Evolutionary conservation across 23 tunicate species (phyloP), one percentile per base, ranked within the genome.

Genomic region (Styela plicata): DNA sequence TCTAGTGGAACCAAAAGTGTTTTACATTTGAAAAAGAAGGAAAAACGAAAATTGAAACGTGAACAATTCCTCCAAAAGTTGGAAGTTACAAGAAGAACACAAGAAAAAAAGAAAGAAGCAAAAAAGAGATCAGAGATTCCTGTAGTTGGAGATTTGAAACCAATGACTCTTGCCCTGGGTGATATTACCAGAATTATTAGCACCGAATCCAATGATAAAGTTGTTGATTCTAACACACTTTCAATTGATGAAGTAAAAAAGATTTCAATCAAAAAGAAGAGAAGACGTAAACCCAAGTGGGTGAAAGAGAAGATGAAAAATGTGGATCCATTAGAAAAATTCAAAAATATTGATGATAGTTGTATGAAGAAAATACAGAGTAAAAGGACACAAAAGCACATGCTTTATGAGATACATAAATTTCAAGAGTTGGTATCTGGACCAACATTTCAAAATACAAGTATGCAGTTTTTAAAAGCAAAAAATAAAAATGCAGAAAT

Each of bases 61-160:
- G 30, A 76, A 57, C 22, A 76, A 13, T 76, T 76, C 27, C 25
- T 76, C 5, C n/a, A 53, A 76, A 53, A 76, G 44, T 53, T 76
- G 17, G 63, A 76, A 44, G 81, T 44, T 0, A 57, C 52, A 17
- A 76, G 33, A 76, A 65, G 17, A 10, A 27, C 66, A 22, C 0
- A 33, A 23, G 53, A 76, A 29, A 57, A 44, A 0, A 76, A 53
- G 24, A 76, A 53, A 44, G 81, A 69, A 36, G 81, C 81, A 21
- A 76, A 76, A 44, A 76, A 76, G 16, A 76, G 81, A 76, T 25
- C 81, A 76, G 81, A 52, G 16, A 27, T 44, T 21, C 81, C 81
- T 27, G 81, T 76, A 17, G 81, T 76, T 44, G 81, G 81, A 0
- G 81, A 76, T 0, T 2, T 76, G 81, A 76, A 76, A 19, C 81